Base-by-base conservation (phyloP, 2,113 vertebrate genomes). In the Psephotus haematonotus region DNA sequence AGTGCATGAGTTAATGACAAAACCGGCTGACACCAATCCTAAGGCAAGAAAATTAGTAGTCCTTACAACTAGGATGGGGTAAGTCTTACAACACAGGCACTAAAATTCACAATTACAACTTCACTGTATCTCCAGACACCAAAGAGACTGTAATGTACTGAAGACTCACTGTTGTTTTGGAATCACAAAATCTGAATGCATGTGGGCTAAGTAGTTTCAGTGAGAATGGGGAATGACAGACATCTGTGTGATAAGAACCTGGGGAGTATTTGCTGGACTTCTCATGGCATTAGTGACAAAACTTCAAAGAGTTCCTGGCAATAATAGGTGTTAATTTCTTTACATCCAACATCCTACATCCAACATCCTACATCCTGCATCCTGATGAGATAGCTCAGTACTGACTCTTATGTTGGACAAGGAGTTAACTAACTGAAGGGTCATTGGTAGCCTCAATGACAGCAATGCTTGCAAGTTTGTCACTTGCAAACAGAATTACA, bases 251-350 rank as follows among this genome's bases (percentile, higher is more conserved):
- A 64, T 25, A 62, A 84, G 84, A 91, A 74, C 4, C 2, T 35
- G n/a, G 78, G 46, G 17, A 69, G 23, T 60, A 76, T 67, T 96
- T 93, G 57, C 44, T 85, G 71, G 87, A 43, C 79, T 77, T 90
- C 80, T 94, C 41, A 6, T 57, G 49, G 86, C 74, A 59, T 76
- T 44, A 43, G 9, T 60, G 75, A 92, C 82, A 96, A 93, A 94
- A 91, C 49, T 91, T 69, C 75, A 49, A 44, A 80, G 81, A 82
- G 67, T 55, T 86, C 88, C 87, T 92, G 80, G 93, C 95, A 92
- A 78, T 85, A 95, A 55, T 33, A 81, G 27, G 43, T 90, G 70
- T 5, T 68, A 68, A 92, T 91, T 88, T 94, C 75, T 79, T 91
- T 78, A 86, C 43, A 83, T 2, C 1, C 11, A 47, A 17, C 39